Evolutionary conservation across 2,113 vertebrate genomes (phyloP).

Genomic region (Halcyon malimbica): DNA sequence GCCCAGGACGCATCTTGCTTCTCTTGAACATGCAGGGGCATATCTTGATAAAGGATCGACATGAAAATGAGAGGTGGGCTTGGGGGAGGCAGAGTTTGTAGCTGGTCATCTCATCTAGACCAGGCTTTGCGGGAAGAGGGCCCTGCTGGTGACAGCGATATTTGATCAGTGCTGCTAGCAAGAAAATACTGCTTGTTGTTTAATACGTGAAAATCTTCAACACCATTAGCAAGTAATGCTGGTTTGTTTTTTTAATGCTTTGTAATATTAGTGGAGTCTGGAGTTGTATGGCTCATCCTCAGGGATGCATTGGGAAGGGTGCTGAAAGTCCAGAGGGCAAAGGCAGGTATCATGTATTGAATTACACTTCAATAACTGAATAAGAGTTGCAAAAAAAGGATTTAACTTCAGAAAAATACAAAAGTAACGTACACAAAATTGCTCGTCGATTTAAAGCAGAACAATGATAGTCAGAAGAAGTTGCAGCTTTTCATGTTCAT

Average conservation of each 20-base stretch:
- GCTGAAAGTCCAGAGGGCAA: background rate
- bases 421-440: background rate
- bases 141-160: background rate
- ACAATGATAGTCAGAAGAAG: background rate
- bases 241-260: background rate
- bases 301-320: background rate
- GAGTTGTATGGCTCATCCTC: background rate
- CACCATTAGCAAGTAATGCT: background rate
- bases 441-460: background rate
- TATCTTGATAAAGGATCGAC: background rate
- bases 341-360: fast-evolving
- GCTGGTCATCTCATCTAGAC: background rate
- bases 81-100: background rate
- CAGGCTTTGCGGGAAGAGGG: background rate
- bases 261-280: background rate
- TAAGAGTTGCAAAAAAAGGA: background rate
- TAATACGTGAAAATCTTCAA: background rate
- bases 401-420: background rate
- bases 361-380: background rate
- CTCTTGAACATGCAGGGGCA: too few species aligned
- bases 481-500: background rate
- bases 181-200: background rate
- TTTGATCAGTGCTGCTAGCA: background rate
- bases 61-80: background rate
- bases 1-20: background rate